These are phyloP conservation scores for Cremastinae sp. DNA, from an alignment of 2,888 invertebrate species.

Conservation along the genomic window DNA sequence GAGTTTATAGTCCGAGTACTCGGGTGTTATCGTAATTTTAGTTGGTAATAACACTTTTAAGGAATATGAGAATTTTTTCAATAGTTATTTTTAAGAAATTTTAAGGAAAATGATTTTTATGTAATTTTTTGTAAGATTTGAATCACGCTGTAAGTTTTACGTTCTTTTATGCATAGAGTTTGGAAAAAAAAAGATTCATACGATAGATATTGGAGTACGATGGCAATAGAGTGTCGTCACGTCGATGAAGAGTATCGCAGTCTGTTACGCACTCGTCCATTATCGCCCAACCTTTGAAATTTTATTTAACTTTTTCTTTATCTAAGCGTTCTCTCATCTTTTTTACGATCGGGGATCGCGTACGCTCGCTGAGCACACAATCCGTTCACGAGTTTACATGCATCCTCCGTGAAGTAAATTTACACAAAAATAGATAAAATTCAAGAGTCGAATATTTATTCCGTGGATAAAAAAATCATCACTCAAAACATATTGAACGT, in stretches of 20 bases:
- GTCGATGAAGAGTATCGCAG: conserved; percentile 41
- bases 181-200: background rate
- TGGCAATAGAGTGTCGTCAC: conserved; percentile 17
- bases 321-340: background rate
- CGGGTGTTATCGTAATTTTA: too few relatives aligned
- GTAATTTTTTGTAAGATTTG: too few relatives aligned
- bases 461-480: too few relatives aligned
- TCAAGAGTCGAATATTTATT: conserved; percentile 4
- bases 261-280: conserved; percentile 49
- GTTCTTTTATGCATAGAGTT: too few relatives aligned
- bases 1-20: too few relatives aligned
- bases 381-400: background rate
- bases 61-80: too few relatives aligned
- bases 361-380: conserved; percentile 6
- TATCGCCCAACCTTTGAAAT: conserved; percentile 38
- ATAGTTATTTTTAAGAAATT: too few relatives aligned
- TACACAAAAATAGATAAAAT: conserved; percentile 1
- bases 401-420: background rate
- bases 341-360: conserved; percentile 26
- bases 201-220: background rate
- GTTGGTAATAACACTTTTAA: too few relatives aligned
- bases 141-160: too few relatives aligned
- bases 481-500: too few relatives aligned
- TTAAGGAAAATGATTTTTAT: too few relatives aligned
- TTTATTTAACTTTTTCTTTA: conserved; percentile 31